Evolutionary conservation across 2,113 vertebrate species (phyloP), one percentile per base, ranked within the genome.

Genomic region (Crocuta crocuta): DNA sequence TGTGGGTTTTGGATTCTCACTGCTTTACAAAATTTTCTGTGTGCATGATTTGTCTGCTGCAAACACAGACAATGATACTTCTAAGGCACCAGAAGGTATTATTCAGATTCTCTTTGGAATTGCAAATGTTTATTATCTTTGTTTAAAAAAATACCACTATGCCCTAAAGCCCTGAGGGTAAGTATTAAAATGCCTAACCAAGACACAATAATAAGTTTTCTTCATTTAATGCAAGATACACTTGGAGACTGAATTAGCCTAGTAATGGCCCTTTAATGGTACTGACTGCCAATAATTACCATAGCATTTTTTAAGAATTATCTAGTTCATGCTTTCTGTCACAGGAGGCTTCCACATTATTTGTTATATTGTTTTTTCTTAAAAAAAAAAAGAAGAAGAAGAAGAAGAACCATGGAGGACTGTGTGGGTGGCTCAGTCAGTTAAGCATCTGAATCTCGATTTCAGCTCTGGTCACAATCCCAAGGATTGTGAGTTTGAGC

Each of bases 171-270:
- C 74, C 19, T 26, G 16, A 39, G 61, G 63, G 15, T 48, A 7
- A 76, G 16, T 74, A 48, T 48, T 92, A 65, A 95, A 97, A 95
- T 66, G 43, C n/a, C 23, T 71, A 70, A 50, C 21, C 76, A 86
- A 28, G 87, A 73, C 33, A 73, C 0, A 26, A 19, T 80, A 35
- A 92, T 87, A 83, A 80, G n/a, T 71, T 92, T 58, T 76, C 48
- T 83, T 84, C 33, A 66, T 73, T 90, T 91, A 96, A 84, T 33
- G 7, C 3, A 86, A 98, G 50, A 61, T 63, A 39, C 5, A 39
- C 39, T 10, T 92, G 43, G 45, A 48, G n/a, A 83, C 28, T 85
- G 43, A 89, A 96, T 96, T 95, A 83, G 26, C 24, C 63, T 66
- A 10, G 31, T 78, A 68, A 89, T 86, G 3, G 9, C 65, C 39